Base-by-base conservation (phyloP, 2,113 vertebrate species). In the Meriones unguiculatus region DNA sequence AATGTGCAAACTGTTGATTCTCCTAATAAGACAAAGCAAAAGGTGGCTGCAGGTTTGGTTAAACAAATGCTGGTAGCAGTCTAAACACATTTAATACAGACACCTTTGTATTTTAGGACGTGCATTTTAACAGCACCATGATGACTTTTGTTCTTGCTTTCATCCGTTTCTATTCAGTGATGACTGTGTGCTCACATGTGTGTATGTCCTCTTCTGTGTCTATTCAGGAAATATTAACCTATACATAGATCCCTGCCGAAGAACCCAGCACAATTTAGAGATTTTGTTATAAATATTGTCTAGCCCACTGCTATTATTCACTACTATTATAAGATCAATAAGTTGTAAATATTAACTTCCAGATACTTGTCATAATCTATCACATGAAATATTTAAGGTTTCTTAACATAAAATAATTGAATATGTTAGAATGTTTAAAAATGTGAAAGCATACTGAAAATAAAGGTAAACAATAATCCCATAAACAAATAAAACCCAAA, bases 321-420 rank as follows among this genome's bases (percentile, higher is more conserved):
- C n/a, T 54, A 80, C 38, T 80, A 54, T 52, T 67, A 67, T n/a
- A 46, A 50, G 38, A 54, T 77, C 64, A 64, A 46, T 50, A 69
- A 41, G 3, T 18, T 90, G 22, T 85, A 78, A 73, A 88, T 73
- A 85, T 59, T 77, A 93, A 52, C 24, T 50, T 0, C 5, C 62
- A 57, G 8, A 70, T 64, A 65, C 70, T 75, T 95, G 67, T 78
- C 20, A 57, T 70, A 72, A 65, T 65, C 20, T 54, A 82, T 25
- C 62, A 89, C 85, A 30, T 62, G 59, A 94, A 89, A 50, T 89
- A 80, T 94, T 54, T 46, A 93, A 91, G 4, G 24, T 41, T 70
- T 95, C 52, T 87, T 67, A 50, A 91, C 8, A 41, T 89, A 89
- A 94, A 84, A 89, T 88, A 76, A 87, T 59, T 92, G 62, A 32